Percentiles rank a stretch among this genome's conserved stretches.
These are phyloP conservation scores for Clarias pachynema DNA, from an alignment of 2,797 vertebrate genomes.

Conservation along the genomic window DNA sequence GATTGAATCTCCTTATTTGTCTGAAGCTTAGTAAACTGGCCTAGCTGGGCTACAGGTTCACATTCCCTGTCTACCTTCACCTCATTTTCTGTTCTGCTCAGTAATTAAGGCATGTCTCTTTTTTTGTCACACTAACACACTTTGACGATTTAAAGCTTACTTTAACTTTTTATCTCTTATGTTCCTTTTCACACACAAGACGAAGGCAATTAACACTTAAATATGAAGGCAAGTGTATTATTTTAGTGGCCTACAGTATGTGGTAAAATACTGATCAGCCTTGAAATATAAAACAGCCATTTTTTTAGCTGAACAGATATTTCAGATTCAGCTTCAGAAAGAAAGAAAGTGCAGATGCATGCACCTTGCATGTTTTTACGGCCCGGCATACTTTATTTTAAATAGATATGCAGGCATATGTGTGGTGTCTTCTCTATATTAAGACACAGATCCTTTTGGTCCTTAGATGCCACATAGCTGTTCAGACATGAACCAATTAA, in stretches of 20 bases:
- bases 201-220: neutral
- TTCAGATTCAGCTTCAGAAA: neutral
- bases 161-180: too few relatives aligned
- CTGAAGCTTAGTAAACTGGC: slow-evolving; percentile 49
- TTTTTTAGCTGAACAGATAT: neutral
- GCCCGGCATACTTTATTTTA: slow-evolving; percentile 2
- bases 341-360: neutral
- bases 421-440: slow-evolving; percentile 56
- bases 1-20: slow-evolving; percentile 56
- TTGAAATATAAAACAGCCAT: neutral
- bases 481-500: slow-evolving; percentile 75
- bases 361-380: neutral
- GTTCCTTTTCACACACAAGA: neutral
- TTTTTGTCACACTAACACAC: neutral
- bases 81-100: neutral
- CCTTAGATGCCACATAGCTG: slow-evolving; percentile 49
- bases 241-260: neutral
- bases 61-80: slow-evolving; percentile 22
- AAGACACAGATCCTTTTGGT: slow-evolving; percentile 50
- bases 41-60: slow-evolving; percentile 16
- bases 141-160: neutral
- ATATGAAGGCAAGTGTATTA: neutral
- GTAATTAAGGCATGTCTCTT: neutral
- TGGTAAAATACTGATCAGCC: neutral
- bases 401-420: slow-evolving; percentile 46